phyloP scores from a whole-genome alignment of 2,797 vertebrate genomes.

The Gymnopithys bicolor region DNA sequence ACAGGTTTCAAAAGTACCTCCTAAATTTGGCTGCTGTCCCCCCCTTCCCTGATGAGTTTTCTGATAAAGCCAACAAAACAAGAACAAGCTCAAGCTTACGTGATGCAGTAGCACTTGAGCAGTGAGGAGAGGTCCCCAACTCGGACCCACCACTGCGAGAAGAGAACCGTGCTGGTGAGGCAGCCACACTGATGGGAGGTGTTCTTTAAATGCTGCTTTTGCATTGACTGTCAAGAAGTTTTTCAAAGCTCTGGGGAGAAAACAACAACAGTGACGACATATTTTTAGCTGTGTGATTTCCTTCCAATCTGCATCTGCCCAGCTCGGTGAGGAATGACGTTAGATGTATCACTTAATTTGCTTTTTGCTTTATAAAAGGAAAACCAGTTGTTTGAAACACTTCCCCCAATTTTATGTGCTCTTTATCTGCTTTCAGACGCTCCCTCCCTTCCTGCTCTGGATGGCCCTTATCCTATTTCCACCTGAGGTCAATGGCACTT shows the following conservation, averaged over 20 bases:
- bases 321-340: slow-evolving; percentile 22
- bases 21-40: background rate
- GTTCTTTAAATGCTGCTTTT: slow-evolving; percentile 23
- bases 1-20: background rate
- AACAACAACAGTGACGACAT: slow-evolving; percentile 2
- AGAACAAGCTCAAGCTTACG: background rate
- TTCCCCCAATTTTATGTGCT: slow-evolving; percentile 63
- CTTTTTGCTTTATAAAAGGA: slow-evolving; percentile 48
- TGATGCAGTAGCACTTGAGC: background rate
- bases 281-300: slow-evolving; percentile 51
- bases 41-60: background rate
- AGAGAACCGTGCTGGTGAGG: background rate
- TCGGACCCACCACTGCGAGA: rapidly evolving
- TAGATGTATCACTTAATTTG: slow-evolving; percentile 32
- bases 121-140: background rate
- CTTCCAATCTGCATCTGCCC: slow-evolving; percentile 35
- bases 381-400: slow-evolving; percentile 56
- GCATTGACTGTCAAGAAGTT: background rate
- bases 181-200: background rate
- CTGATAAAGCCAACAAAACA: background rate
- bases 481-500: slow-evolving; percentile 70
- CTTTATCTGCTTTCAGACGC: slow-evolving; percentile 65
- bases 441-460: slow-evolving; percentile 66
- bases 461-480: slow-evolving; percentile 69
- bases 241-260: slow-evolving; percentile 6